Evolutionary conservation across 2,797 vertebrate genomes (phyloP).

Genomic region (Octomys mimax): DNA sequence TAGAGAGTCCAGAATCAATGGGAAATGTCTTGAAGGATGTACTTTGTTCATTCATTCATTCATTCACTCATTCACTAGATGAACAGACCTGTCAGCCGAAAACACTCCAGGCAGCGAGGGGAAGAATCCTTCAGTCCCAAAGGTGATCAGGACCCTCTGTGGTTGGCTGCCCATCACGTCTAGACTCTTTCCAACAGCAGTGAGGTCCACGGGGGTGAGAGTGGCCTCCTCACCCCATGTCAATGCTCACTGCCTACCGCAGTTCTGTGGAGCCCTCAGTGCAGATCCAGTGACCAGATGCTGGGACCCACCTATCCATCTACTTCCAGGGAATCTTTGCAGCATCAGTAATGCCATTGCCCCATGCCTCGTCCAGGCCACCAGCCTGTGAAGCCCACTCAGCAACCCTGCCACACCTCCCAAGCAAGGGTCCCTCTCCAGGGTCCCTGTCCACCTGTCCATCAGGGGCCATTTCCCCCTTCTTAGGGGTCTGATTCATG

Average conservation of each 20-base stretch:
- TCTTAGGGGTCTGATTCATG: neutral
- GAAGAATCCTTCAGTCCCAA: neutral
- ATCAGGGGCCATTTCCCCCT: neutral
- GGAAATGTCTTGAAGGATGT: neutral
- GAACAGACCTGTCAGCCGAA: neutral
- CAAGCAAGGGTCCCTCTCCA: neutral
- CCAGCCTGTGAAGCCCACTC: neutral
- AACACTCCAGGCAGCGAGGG: too few relatives aligned
- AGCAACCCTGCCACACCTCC: neutral
- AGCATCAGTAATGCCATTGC: neutral
- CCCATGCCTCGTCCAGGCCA: neutral
- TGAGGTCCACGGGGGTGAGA: too few relatives aligned
- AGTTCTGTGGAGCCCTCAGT: neutral
- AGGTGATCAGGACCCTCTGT: neutral
- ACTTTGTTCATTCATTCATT: neutral
- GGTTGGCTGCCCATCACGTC: neutral
- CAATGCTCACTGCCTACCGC: neutral
- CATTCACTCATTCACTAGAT: neutral
- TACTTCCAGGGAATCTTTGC: neutral
- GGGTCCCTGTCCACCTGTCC: too few relatives aligned
- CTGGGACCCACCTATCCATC: rapidly evolving
- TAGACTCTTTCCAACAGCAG: neutral
- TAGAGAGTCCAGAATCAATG: neutral
- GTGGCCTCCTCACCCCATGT: neutral
- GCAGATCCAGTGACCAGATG: neutral